Conservation (phyloP, 2,113 vertebrate species). For the Anser brachyrhynchus region DNA sequence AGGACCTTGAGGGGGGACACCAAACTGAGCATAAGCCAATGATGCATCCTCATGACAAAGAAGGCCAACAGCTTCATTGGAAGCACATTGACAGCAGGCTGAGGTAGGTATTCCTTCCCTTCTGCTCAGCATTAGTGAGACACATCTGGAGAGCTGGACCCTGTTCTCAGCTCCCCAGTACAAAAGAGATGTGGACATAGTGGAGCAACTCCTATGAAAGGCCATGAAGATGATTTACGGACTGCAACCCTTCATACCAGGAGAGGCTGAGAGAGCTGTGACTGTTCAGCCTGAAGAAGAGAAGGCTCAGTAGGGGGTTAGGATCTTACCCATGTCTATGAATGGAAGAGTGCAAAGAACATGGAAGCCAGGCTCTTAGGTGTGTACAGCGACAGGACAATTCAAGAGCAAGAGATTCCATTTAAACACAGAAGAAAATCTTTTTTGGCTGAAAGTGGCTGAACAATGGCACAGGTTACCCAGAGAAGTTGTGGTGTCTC, state of each 20-base stretch:
- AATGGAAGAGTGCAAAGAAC: background rate
- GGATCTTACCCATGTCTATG: background rate
- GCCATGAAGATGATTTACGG: background rate
- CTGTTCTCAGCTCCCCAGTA: background rate
- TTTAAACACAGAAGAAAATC: rapidly evolving
- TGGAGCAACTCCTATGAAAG: background rate
- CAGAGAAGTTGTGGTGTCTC: background rate
- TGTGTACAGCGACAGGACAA: background rate
- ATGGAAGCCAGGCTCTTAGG: background rate
- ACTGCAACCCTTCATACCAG: background rate
- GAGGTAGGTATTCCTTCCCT: background rate
- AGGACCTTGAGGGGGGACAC: background rate
- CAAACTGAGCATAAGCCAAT: background rate
- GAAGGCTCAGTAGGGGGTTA: background rate
- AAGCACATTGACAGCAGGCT: background rate
- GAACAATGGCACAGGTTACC: background rate
- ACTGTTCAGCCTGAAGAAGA: background rate
- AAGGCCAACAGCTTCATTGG: background rate
- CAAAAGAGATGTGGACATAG: background rate
- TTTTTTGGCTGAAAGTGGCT: background rate
- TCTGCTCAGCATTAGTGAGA: background rate
- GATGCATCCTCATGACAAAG: background rate
- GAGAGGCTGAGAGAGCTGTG: background rate
- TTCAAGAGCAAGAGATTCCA: background rate
- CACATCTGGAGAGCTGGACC: background rate